Percentiles rank a stretch among this genome's conserved stretches.
These are phyloP conservation scores for Menura novaehollandiae DNA, from an alignment of 2,113 vertebrate species.

Conservation along the genomic window DNA sequence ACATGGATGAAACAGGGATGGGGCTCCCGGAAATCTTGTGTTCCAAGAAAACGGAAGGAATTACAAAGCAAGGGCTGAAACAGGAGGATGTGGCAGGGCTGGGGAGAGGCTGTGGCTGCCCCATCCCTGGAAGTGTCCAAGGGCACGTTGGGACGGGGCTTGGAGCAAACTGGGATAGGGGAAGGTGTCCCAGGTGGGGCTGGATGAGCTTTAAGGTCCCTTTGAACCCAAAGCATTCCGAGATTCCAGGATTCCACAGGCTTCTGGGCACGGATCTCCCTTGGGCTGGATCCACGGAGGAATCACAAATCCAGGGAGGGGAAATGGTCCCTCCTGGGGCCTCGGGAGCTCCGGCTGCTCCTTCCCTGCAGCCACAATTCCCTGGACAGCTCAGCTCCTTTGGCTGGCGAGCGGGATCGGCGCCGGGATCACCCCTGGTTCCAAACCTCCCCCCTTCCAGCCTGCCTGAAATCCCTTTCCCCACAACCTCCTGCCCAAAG, in stretches of 20 bases:
- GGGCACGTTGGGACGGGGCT: not conserved
- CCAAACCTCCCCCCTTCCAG: not conserved
- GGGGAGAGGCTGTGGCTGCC: not conserved
- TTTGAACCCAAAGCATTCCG: not conserved
- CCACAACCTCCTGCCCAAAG: fast-evolving
- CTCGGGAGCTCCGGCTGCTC: too few relatives aligned
- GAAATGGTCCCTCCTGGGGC: too few relatives aligned
- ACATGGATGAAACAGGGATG: not conserved
- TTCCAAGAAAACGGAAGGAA: not conserved
- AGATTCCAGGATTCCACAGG: too few relatives aligned
- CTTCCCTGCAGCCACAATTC: not conserved
- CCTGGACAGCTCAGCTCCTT: not conserved
- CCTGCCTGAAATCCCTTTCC: not conserved
- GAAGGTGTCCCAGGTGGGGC: not conserved
- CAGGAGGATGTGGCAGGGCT: not conserved
- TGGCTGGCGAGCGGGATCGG: not conserved
- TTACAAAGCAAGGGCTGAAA: not conserved
- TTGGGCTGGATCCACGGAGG: too few relatives aligned
- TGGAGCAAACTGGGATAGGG: not conserved
- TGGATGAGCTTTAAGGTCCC: not conserved
- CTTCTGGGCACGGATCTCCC: too few relatives aligned
- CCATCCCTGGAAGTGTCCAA: not conserved
- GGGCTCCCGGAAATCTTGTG: not conserved
- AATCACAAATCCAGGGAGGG: too few relatives aligned
- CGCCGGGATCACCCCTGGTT: too few relatives aligned